Evolutionary conservation across 2,888 invertebrate species (phyloP).

Genomic region (Saturnia japonica): DNA sequence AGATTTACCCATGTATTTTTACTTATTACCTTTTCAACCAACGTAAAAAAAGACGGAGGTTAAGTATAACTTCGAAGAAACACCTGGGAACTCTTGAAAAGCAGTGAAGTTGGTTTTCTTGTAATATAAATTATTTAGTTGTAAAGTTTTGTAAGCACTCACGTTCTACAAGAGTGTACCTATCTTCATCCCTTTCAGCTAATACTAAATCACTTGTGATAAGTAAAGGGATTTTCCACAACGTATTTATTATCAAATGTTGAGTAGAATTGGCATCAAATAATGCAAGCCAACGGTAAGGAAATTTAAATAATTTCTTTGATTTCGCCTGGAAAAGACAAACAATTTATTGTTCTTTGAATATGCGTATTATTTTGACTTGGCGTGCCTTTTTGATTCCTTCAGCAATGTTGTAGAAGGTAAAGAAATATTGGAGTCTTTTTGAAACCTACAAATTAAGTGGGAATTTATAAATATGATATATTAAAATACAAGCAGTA

Average conservation of each 20-base stretch:
- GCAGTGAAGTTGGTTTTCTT: too few relatives aligned
- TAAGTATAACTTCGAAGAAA: too few relatives aligned
- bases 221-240: conserved; percentile 43
- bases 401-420: background rate
- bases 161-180: conserved; percentile 52
- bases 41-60: too few relatives aligned
- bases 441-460: background rate
- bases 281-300: conserved; percentile 61
- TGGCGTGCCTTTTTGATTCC: background rate
- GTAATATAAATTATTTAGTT: background rate
- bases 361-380: too few relatives aligned
- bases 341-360: background rate
- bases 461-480: background rate
- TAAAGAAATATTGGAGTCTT: background rate
- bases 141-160: conserved; percentile 30
- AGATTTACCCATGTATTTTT: background rate
- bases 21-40: too few relatives aligned
- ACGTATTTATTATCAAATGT: conserved; percentile 25
- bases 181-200: conserved; percentile 39
- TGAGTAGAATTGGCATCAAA: conserved; percentile 26
- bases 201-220: conserved; percentile 58
- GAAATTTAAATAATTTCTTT: conserved; percentile 44
- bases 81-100: too few relatives aligned
- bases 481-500: too few relatives aligned
- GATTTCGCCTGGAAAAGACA: conserved; percentile 39